These are phyloP conservation scores for Sarcoramphus papa DNA, from an alignment of 2,797 vertebrate genomes.

Conservation along the genomic window DNA sequence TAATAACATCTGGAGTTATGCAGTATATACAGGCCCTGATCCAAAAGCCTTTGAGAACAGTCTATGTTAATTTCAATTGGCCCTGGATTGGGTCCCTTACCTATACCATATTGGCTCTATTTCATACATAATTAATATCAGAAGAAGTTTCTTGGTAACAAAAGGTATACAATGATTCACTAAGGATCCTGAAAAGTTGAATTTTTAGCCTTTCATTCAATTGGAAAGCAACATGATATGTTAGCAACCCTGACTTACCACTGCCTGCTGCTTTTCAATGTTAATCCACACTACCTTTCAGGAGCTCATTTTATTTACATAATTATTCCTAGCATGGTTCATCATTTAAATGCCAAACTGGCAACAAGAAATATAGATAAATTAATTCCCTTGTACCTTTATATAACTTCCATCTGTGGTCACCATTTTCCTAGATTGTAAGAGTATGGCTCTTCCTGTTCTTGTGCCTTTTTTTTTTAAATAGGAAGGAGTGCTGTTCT, in stretches of 20 bases:
- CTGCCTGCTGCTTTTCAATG: background rate
- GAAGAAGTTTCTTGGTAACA: background rate
- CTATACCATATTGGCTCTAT: background rate
- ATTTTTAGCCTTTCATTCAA: background rate
- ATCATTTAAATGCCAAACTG: background rate
- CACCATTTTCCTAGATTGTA: conserved; percentile 73
- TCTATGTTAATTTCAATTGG: background rate
- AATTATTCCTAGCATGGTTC: background rate
- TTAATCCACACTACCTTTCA: background rate
- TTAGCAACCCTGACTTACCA: background rate
- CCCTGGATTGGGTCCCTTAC: background rate
- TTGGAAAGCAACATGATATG: background rate
- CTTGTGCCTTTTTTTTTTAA: conserved; percentile 62
- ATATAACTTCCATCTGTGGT: conserved; percentile 72
- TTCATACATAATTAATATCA: conserved; percentile 17
- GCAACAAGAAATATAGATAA: background rate
- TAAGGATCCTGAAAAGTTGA: background rate
- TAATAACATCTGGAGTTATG: conserved; percentile 37
- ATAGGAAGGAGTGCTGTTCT: conserved; percentile 55
- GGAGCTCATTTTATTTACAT: background rate
- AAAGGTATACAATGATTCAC: background rate
- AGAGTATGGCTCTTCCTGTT: conserved; percentile 54
- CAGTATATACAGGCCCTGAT: background rate
- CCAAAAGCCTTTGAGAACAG: conserved; percentile 19
- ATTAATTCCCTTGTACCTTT: conserved; percentile 53